phyloP scores from a whole-genome alignment of 2,888 invertebrate species.

The Teleiodes luculella region DNA sequence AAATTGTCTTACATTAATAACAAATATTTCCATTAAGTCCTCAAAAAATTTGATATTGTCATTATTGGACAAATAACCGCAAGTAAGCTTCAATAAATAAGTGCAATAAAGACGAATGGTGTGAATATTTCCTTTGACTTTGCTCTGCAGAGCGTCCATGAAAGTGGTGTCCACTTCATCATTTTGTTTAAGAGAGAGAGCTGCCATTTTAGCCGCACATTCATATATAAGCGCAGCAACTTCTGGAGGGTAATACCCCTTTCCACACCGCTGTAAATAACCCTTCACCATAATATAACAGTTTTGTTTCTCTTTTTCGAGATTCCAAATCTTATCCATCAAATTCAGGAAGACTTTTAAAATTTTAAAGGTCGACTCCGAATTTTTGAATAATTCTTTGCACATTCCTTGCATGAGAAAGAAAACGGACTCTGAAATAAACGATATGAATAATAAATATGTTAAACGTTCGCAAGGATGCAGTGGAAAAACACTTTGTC shows the following conservation, averaged over 20 bases:
- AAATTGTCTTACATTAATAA: conserved; percentile 48
- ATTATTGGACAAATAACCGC: conserved; percentile 33
- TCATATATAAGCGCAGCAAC: conserved; percentile 62
- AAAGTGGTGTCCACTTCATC: conserved; percentile 39
- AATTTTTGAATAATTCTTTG: conserved; percentile 54
- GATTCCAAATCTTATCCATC: conserved; percentile 50
- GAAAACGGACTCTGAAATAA: conserved; percentile 52
- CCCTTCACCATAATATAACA: conserved; percentile 66
- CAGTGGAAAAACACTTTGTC: too few relatives aligned
- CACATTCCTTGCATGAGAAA: conserved; percentile 60
- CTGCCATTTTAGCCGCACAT: conserved; percentile 56
- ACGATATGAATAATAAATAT: not conserved
- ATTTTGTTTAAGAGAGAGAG: conserved; percentile 39
- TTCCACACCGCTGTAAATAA: conserved; percentile 56
- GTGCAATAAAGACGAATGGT: conserved; percentile 58
- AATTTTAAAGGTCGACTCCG: conserved; percentile 49
- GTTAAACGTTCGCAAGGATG: not conserved
- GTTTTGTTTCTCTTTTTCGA: conserved; percentile 54
- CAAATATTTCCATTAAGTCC: conserved; percentile 51
- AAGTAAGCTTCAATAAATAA: conserved; percentile 47
- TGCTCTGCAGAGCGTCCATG: conserved; percentile 42
- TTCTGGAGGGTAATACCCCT: conserved; percentile 55
- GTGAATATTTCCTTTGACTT: conserved; percentile 50
- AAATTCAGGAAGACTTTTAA: conserved; percentile 50
- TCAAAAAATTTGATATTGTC: conserved; percentile 41